phyloP scores from a whole-genome alignment of 1,140 invertebrate genomes.

The Neodiprion virginianus region DNA sequence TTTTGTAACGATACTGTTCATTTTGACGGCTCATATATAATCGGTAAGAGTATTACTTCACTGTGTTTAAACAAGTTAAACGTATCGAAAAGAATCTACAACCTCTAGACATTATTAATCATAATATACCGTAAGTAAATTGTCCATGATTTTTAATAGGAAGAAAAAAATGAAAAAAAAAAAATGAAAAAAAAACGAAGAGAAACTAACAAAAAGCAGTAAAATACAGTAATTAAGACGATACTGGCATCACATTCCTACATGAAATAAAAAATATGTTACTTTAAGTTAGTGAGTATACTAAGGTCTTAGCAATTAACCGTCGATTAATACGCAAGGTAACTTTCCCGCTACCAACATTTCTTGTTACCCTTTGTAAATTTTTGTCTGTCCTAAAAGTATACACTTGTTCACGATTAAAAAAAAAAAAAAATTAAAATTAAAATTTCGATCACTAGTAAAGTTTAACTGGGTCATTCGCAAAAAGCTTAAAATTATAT shows the following conservation, averaged over 20 bases:
- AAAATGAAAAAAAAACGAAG: slow-evolving; percentile 14
- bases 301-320: slow-evolving; percentile 6
- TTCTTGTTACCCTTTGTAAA: slow-evolving; percentile 5
- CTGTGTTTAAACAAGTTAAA: slow-evolving; percentile 29
- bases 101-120: slow-evolving; percentile 30
- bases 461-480: slow-evolving; percentile 25
- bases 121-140: slow-evolving; percentile 36
- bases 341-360: background rate
- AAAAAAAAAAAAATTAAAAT: slow-evolving; percentile 23
- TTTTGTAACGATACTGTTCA: background rate
- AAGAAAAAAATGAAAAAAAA: slow-evolving; percentile 14
- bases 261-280: background rate
- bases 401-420: slow-evolving; percentile 21
- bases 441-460: slow-evolving; percentile 25
- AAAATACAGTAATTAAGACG: slow-evolving; percentile 9
- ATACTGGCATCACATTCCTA: slow-evolving; percentile 18
- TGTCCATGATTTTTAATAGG: slow-evolving; percentile 26
- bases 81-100: slow-evolving; percentile 30
- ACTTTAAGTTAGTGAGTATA: slow-evolving; percentile 16
- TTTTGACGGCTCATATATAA: background rate
- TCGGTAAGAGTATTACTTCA: slow-evolving; percentile 9
- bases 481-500: slow-evolving; percentile 28
- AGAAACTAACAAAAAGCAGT: background rate
- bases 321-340: slow-evolving; percentile 8
- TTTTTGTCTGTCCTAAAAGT: background rate